These are phyloP conservation scores for Monodelphis domestica DNA, from an alignment of 2,797 vertebrate genomes.

Conservation along the genomic window DNA sequence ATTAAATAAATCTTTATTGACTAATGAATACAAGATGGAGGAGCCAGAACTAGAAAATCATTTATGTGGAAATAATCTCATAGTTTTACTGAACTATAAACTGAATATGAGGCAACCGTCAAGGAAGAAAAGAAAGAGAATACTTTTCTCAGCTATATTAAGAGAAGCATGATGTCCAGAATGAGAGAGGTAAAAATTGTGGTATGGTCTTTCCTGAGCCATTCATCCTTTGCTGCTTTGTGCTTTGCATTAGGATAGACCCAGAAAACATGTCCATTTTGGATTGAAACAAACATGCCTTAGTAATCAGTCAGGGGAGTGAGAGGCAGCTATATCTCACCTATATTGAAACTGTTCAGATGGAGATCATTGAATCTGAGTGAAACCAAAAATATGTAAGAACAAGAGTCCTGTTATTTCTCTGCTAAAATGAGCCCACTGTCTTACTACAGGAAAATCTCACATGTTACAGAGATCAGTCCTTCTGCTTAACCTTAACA, in stretches of 20 bases:
- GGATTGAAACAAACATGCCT: background rate
- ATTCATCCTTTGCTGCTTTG: background rate
- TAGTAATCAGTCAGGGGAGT: background rate
- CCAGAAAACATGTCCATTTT: background rate
- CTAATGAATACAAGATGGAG: background rate
- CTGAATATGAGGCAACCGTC: background rate
- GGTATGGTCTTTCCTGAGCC: background rate
- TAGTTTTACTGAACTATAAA: background rate
- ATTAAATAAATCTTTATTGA: background rate
- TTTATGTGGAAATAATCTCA: background rate
- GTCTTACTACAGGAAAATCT: too few relatives aligned
- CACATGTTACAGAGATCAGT: too few relatives aligned
- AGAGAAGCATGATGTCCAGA: background rate
- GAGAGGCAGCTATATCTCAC: background rate
- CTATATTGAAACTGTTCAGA: background rate
- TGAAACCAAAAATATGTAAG: background rate
- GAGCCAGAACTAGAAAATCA: background rate
- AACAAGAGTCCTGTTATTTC: too few relatives aligned
- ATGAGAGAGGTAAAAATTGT: background rate
- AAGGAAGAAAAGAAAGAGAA: background rate
- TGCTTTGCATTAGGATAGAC: background rate
- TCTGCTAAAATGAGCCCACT: too few relatives aligned
- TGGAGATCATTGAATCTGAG: background rate
- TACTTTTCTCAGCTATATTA: background rate
- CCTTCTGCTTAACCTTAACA: too few relatives aligned